phyloP scores from a whole-genome alignment of 2,113 vertebrate genomes.

The Sciurus niger region DNA sequence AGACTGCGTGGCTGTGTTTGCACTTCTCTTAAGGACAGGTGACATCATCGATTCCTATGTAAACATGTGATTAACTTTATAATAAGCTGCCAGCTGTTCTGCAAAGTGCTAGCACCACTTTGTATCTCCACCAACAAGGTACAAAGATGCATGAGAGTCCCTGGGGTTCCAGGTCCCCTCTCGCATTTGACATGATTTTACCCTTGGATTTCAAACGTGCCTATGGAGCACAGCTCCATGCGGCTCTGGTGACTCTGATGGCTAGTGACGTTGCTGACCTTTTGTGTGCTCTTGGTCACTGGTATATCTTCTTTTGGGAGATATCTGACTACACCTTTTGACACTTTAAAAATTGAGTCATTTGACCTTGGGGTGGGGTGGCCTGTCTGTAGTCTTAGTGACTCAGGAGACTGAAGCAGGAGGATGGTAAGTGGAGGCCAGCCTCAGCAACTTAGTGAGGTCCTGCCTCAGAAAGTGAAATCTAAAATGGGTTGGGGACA shows the following conservation, averaged over 20 bases:
- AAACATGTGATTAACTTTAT: not conserved
- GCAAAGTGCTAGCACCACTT: not conserved
- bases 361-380: not conserved
- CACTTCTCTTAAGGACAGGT: not conserved
- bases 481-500: too few relatives aligned
- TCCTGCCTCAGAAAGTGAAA: too few relatives aligned
- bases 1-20: not conserved
- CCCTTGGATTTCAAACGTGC: not conserved
- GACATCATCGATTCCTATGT: not conserved
- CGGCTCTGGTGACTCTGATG: not conserved
- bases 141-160: not conserved
- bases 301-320: not conserved
- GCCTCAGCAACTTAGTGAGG: too few relatives aligned
- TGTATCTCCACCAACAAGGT: not conserved
- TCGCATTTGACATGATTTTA: not conserved
- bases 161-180: not conserved
- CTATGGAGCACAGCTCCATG: accelerated
- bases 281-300: not conserved
- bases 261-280: too few relatives aligned
- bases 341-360: not conserved
- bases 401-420: too few relatives aligned
- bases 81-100: not conserved
- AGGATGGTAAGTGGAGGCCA: too few relatives aligned
- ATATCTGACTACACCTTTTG: not conserved
- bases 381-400: too few relatives aligned